phyloP scores from a whole-genome alignment of 2,888 invertebrate genomes.

The Macrosoma leucophasiata region DNA sequence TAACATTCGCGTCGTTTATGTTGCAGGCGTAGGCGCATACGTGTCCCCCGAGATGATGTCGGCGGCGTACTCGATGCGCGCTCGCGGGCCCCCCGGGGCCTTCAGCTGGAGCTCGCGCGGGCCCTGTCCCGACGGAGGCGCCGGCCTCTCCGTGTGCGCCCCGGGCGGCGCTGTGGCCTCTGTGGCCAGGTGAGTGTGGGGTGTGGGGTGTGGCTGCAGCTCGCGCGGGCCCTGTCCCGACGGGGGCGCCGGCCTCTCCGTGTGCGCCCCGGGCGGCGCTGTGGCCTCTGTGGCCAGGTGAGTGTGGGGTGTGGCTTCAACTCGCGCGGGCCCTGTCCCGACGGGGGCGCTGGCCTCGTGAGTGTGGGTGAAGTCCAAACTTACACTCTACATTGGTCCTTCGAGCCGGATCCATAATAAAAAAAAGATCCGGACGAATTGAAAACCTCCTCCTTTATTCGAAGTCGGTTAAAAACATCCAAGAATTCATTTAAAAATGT shows the following conservation, averaged over 20 bases:
- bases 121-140: constrained; percentile 91
- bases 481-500: no score
- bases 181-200: constrained; percentile 88
- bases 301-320: no score
- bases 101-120: constrained; percentile 95
- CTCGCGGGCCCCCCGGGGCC: constrained; percentile 87
- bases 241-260: constrained; percentile 90
- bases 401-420: no score
- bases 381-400: no score
- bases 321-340: constrained; percentile 89
- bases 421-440: no score
- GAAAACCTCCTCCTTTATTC: no score
- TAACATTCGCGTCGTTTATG: constrained; percentile 1
- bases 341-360: constrained; percentile 91
- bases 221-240: constrained; percentile 92
- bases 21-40: constrained; percentile 92
- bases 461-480: no score
- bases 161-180: constrained; percentile 96
- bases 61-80: constrained; percentile 93
- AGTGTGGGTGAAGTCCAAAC: no score
- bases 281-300: background rate
- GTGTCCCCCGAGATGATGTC: constrained; percentile 98
- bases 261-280: constrained; percentile 40
- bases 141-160: constrained; percentile 92
- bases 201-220: no score